Evolutionary conservation across 1,140 invertebrate species (phyloP).

Genomic region (Dendrolimus punctatus): DNA sequence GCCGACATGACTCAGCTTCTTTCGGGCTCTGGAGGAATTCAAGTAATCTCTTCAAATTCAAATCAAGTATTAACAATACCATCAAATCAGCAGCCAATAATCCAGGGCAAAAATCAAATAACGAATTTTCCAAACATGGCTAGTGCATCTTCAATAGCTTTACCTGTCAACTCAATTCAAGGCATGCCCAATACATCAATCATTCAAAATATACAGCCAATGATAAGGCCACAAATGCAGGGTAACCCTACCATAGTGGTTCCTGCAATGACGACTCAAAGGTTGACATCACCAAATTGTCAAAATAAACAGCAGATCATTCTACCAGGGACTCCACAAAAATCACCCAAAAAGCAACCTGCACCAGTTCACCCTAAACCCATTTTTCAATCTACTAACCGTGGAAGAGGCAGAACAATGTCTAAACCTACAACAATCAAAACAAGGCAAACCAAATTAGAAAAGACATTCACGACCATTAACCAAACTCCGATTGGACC

Average conservation of each 20-base stretch:
- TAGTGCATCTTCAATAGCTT: conserved; percentile 59
- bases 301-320: conserved; percentile 67
- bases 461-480: conserved; percentile 63
- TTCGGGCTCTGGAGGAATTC: conserved; percentile 58
- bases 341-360: conserved; percentile 68
- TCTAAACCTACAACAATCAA: conserved; percentile 66
- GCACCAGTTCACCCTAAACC: conserved; percentile 63
- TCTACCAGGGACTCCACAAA: conserved; percentile 52
- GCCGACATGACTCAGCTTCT: conserved; percentile 61
- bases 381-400: conserved; percentile 61
- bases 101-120: conserved; percentile 64
- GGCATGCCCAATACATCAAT: conserved; percentile 60
- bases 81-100: conserved; percentile 53
- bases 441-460: conserved; percentile 59
- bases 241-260: conserved; percentile 67
- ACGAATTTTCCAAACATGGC: conserved; percentile 68
- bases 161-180: conserved; percentile 67
- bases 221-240: conserved; percentile 63
- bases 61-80: conserved; percentile 67
- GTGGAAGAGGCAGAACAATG: conserved; percentile 57
- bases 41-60: conserved; percentile 66
- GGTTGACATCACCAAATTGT: conserved; percentile 58
- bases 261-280: conserved; percentile 59
- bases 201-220: conserved; percentile 64
- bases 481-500: conserved; percentile 54